Conservation (phyloP, 2,888 invertebrate species). For the Neoascia interrupta region DNA sequence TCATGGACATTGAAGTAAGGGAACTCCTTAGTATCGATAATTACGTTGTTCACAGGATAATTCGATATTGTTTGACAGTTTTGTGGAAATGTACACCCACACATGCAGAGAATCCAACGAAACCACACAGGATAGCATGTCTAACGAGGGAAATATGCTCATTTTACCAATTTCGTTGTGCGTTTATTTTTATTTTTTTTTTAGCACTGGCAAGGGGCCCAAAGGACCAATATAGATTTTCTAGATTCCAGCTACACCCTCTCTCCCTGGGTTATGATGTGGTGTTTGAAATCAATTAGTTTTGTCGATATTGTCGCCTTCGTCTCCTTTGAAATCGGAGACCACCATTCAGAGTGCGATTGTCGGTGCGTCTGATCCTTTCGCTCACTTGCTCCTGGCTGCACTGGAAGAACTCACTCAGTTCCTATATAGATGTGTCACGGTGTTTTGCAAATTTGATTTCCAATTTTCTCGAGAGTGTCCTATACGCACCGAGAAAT, state of each 20-base stretch:
- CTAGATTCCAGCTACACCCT: constrained; percentile 56
- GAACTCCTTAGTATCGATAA: constrained; percentile 59
- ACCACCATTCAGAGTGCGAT: constrained; percentile 42
- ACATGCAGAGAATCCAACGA: neutral
- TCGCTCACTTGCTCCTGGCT: constrained; percentile 43
- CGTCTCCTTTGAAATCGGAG: constrained; percentile 71
- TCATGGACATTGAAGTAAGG: constrained; percentile 42
- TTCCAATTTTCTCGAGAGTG: constrained; percentile 74
- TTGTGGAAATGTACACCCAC: constrained; percentile 30
- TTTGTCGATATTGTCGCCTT: constrained; percentile 79
- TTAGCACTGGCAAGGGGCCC: constrained; percentile 64
- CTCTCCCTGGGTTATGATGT: constrained; percentile 37
- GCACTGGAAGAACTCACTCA: constrained; percentile 66
- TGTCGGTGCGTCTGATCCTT: constrained; percentile 58
- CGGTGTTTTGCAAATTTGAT: constrained; percentile 74
- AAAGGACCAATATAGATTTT: constrained; percentile 73
- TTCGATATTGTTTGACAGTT: constrained; percentile 45
- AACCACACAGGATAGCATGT: constrained; percentile 48
- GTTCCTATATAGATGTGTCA: constrained; percentile 70
- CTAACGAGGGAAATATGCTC: constrained; percentile 65
- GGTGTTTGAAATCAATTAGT: constrained; percentile 79
- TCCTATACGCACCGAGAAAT: no score
- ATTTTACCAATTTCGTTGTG: constrained; percentile 33
- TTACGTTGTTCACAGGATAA: constrained; percentile 67
- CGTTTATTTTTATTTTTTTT: no score